Evolutionary conservation across 2,797 vertebrate species (phyloP), one percentile per base, ranked within the genome.

Genomic region (Silurus aristotelis): DNA sequence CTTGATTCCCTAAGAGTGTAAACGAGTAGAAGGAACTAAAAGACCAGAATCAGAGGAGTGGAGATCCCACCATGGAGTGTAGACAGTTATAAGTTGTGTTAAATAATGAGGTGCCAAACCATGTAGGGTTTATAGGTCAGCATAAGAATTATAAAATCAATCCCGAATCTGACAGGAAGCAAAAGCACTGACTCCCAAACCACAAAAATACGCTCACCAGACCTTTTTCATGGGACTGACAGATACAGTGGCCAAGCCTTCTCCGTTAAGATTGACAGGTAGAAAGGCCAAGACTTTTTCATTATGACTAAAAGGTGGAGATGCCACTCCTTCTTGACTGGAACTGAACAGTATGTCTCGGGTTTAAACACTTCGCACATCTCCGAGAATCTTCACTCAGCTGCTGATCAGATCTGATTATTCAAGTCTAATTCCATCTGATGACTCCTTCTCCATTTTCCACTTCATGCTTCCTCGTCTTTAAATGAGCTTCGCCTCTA

Each of bases 371-470:
- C 9, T 43, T 22, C 13, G 27, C 75, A 38, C 25, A 14, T 22
- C 55, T 43, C 80, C 38, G 22, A 55, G 46, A 22, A 81, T 81
- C 46, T 81, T 70, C 52, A 20, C 64, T 17, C 52, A 38, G 80
- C 66, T 56, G 64, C 66, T 38, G 81, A 83, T 83, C 48, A 75
- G 43, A 85, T 80, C 72, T 80, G 70, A 85, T 82, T 56, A 82
- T 61, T 80, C 46, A 84, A 70, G 20, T 81, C 77, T 27, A 43
- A 80, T 79, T 79, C 15, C 79, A 6, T 82, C 22, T 75, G 48
- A 63, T 86, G 79, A 85, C 82, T 84, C 43, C 75, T 83, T 80
- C 68, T 56, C 68, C 48, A 56, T 87, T 87, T 79, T 85, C 70
- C 75, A 60, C 80, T 80, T 85, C 68, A 80, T 71, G 80, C 73